Conservation (phyloP, 2,113 vertebrate genomes). For the Bostrychus sinensis region DNA sequence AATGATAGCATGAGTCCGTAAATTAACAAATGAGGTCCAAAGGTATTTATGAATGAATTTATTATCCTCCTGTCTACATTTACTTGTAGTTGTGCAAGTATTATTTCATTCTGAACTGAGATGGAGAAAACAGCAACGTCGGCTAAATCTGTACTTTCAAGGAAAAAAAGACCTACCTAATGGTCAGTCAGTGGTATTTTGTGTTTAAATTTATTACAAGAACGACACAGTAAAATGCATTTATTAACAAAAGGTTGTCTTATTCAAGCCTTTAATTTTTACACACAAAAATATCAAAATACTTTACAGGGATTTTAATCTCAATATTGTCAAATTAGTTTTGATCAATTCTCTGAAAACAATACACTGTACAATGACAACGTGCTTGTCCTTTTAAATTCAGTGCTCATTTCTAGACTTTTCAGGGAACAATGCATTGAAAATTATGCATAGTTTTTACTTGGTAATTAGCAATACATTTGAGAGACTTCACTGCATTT, state of each 20-base stretch:
- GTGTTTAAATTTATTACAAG: conserved; percentile 24
- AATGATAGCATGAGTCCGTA: too few relatives aligned
- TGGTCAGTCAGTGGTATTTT: too few relatives aligned
- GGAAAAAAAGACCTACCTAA: too few relatives aligned
- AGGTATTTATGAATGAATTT: too few relatives aligned
- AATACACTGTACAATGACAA: conserved; percentile 77
- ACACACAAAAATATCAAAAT: conserved; percentile 83
- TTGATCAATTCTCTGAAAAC: conserved; percentile 68
- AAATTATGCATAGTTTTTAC: conserved; percentile 78
- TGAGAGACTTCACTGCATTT: conserved; percentile 72
- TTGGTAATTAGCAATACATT: conserved; percentile 70
- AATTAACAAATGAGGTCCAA: too few relatives aligned
- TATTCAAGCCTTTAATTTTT: conserved; percentile 73
- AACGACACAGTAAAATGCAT: conserved; percentile 78
- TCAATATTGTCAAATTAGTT: conserved; percentile 76
- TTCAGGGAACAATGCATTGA: conserved; percentile 75
- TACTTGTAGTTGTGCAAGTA: too few relatives aligned
- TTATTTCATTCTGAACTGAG: too few relatives aligned
- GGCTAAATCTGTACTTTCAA: too few relatives aligned
- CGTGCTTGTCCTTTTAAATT: conserved; percentile 68
- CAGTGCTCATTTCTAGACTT: conserved; percentile 67
- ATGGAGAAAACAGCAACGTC: too few relatives aligned
- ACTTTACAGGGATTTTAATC: conserved; percentile 80
- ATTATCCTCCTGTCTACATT: too few relatives aligned
- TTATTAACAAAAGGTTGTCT: conserved; percentile 78